These are phyloP conservation scores for Dryadula phaetusa DNA, from an alignment of 2,888 invertebrate species.

Conservation along the genomic window DNA sequence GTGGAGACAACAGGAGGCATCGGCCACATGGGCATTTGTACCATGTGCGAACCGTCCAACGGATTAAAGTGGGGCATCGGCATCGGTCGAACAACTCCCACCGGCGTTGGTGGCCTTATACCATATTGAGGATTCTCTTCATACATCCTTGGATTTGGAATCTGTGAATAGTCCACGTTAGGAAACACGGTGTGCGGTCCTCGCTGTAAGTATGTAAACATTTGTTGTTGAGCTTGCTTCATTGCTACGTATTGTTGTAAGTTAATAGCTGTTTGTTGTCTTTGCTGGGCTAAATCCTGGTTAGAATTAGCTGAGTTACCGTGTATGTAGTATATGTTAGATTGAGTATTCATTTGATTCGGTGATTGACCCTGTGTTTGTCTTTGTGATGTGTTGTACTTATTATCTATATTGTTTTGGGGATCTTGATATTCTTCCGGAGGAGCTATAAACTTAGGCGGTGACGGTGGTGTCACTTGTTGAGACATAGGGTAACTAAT, in stretches of 20 bases:
- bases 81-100: conserved; percentile 69
- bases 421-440: conserved; percentile 81
- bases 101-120: conserved; percentile 70
- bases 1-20: conserved; percentile 71
- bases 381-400: conserved; percentile 57
- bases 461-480: conserved; percentile 75
- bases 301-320: conserved; percentile 65
- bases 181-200: conserved; percentile 77
- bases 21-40: conserved; percentile 77
- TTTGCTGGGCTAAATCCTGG: conserved; percentile 69
- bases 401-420: conserved; percentile 69
- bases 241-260: conserved; percentile 81
- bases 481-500: conserved; percentile 78
- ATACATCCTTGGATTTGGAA: conserved; percentile 62
- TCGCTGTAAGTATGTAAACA: conserved; percentile 76
- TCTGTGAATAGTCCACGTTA: conserved; percentile 66
- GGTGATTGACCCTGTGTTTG: conserved; percentile 53
- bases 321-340: conserved; percentile 78
- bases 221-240: conserved; percentile 82
- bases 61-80: conserved; percentile 63
- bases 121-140: conserved; percentile 69
- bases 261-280: conserved; percentile 79
- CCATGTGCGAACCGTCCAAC: conserved; percentile 69
- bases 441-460: conserved; percentile 77
- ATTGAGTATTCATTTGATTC: conserved; percentile 59